Conservation (phyloP, 2,888 invertebrate genomes). For the Phortica okadai region DNA sequence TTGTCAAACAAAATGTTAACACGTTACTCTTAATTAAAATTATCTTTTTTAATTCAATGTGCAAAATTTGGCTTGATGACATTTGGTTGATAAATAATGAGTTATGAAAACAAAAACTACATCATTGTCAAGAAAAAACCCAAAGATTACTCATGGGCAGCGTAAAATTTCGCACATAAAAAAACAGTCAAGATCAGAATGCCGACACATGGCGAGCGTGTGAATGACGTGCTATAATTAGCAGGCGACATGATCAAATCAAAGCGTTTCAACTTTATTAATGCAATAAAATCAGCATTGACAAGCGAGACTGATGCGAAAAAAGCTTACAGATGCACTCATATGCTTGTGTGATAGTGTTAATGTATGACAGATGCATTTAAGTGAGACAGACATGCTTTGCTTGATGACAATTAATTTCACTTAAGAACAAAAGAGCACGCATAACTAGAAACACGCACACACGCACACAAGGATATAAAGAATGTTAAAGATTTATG, state of each 20-base stretch:
- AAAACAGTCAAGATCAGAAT: not conserved
- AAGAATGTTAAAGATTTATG: conserved; percentile 12
- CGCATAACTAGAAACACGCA: not conserved
- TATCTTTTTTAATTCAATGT: too few relatives aligned
- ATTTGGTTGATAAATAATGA: too few relatives aligned
- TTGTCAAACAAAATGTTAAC: too few relatives aligned
- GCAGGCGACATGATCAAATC: not conserved
- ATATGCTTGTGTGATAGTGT: not conserved
- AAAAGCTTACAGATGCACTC: not conserved
- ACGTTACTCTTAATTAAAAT: too few relatives aligned
- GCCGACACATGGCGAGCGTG: not conserved
- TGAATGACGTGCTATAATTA: not conserved
- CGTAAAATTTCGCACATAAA: not conserved
- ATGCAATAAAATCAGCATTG: not conserved
- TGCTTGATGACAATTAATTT: conserved; percentile 13
- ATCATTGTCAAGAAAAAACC: not conserved
- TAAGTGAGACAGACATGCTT: not conserved
- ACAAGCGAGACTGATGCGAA: not conserved
- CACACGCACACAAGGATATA: not conserved
- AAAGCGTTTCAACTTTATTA: not conserved
- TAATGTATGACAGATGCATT: not conserved
- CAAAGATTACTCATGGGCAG: not conserved
- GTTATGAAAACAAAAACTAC: not conserved
- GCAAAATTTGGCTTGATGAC: too few relatives aligned
- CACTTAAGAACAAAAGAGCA: not conserved